Percentiles rank a stretch among this genome's conserved stretches.
These are phyloP conservation scores for Champsocephalus esox DNA, from an alignment of 2,797 vertebrate genomes.

Conservation along the genomic window DNA sequence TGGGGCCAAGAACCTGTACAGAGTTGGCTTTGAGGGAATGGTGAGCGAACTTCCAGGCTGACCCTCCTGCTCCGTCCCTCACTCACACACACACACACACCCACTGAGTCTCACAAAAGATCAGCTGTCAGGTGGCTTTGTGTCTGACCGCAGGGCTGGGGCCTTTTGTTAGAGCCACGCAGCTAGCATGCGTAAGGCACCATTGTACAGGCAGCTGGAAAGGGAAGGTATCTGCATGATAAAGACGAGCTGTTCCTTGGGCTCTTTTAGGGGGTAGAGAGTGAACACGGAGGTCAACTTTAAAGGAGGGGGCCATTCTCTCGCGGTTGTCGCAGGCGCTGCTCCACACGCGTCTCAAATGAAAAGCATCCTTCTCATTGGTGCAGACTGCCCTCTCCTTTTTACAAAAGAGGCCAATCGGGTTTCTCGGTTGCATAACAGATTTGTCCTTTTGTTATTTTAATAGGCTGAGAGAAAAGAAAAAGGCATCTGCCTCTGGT, in stretches of 20 bases:
- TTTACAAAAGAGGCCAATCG: conserved; percentile 75
- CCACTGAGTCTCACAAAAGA: conserved; percentile 58
- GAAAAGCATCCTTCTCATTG: conserved; percentile 72
- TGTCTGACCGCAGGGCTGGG: conserved; percentile 61
- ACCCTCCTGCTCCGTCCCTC: conserved; percentile 39
- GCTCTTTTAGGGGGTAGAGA: conserved; percentile 55
- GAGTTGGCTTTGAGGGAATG: conserved; percentile 99
- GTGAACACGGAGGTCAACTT: conserved; percentile 78
- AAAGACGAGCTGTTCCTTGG: conserved; percentile 82
- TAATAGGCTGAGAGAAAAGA: conserved; percentile 61
- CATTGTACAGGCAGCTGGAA: conserved; percentile 86
- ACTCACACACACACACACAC: conserved; percentile 25
- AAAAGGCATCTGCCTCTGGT: conserved; percentile 70
- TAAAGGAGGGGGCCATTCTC: conserved; percentile 49
- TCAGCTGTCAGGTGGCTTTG: conserved; percentile 79
- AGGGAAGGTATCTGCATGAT: conserved; percentile 83
- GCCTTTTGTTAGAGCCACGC: conserved; percentile 81
- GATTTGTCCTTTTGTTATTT: conserved; percentile 78
- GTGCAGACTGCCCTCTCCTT: conserved; percentile 61
- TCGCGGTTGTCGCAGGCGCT: conserved; percentile 44
- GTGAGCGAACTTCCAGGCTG: conserved; percentile 86
- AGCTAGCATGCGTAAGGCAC: conserved; percentile 74
- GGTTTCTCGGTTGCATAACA: conserved; percentile 56
- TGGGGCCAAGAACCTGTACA: conserved; percentile 99
- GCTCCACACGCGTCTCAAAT: conserved; percentile 57